These are phyloP conservation scores for Phortica variegata DNA, from an alignment of 1,140 invertebrate genomes.

Conservation along the genomic window DNA sequence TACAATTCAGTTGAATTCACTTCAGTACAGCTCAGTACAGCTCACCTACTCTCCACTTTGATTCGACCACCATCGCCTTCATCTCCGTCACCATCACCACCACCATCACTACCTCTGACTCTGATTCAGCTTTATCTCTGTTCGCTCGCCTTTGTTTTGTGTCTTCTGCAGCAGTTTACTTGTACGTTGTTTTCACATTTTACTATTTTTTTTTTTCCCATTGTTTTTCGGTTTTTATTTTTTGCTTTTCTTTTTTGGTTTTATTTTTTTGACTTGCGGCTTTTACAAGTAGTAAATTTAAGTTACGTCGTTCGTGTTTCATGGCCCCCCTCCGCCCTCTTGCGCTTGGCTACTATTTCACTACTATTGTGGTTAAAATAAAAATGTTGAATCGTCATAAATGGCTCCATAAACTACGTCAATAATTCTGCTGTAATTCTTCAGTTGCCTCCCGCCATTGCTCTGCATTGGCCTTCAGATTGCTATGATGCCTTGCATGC, in stretches of 20 bases:
- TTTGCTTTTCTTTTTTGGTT: conserved; percentile 34
- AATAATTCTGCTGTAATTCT: conserved; percentile 25
- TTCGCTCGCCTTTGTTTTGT: conserved; percentile 2
- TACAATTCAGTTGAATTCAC: too few species aligned
- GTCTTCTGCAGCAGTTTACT: conserved; percentile 44
- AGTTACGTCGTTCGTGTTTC: conserved; percentile 30
- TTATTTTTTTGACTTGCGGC: conserved; percentile 26
- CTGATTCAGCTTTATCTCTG: conserved; percentile 50
- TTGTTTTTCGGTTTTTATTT: too few species aligned
- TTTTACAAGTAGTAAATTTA: conserved; percentile 48
- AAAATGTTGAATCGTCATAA: conserved; percentile 55
- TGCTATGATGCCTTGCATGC: conserved; percentile 19
- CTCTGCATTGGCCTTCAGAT: too few species aligned
- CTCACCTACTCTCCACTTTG: too few species aligned
- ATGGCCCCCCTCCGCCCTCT: conserved; percentile 4
- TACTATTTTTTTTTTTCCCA: not conserved
- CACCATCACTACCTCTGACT: too few species aligned
- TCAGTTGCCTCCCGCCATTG: not conserved
- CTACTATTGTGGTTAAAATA: conserved; percentile 50
- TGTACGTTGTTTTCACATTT: conserved; percentile 32
- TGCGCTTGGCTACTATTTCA: too few species aligned
- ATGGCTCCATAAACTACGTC: conserved; percentile 54
- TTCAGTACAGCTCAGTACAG: too few species aligned
- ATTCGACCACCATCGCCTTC: too few species aligned
- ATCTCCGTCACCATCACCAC: too few species aligned